phyloP scores from a whole-genome alignment of 2,888 invertebrate species.

The Meghimatium bilineatum region DNA sequence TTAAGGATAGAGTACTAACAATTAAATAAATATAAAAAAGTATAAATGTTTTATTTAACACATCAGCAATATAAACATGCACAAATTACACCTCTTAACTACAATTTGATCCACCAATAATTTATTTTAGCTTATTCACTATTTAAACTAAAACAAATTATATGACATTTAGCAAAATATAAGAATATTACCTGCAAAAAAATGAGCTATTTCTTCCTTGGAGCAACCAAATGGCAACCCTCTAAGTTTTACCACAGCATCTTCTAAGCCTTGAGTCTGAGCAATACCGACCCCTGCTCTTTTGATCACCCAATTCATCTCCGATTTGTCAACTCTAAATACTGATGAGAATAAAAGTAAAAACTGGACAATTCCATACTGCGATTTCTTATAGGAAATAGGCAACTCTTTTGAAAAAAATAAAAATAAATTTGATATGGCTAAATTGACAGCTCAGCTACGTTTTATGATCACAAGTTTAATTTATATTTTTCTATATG shows the following conservation, averaged over 20 bases:
- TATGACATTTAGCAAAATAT: not conserved
- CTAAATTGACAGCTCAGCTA: too few relatives aligned
- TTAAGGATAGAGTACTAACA: not conserved
- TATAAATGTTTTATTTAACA: not conserved
- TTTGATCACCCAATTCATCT: constrained; percentile 94
- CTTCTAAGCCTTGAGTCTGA: constrained; percentile 78
- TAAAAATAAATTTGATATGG: not conserved
- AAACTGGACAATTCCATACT: not conserved
- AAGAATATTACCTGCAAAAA: constrained; percentile 88
- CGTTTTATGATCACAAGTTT: too few relatives aligned
- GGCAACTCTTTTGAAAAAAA: not conserved
- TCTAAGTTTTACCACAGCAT: constrained; percentile 89
- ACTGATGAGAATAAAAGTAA: constrained; percentile 80
- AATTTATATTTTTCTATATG: too few relatives aligned
- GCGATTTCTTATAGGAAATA: not conserved
- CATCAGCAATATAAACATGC: not conserved
- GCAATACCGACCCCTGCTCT: constrained; percentile 81
- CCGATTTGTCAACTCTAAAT: constrained; percentile 89
- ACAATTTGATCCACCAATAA: not conserved
- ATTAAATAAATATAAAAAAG: not conserved
- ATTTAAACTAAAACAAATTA: not conserved
- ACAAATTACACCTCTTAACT: not conserved
- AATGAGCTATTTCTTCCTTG: constrained; percentile 94
- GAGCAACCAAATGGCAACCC: constrained; percentile 96
- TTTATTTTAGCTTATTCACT: not conserved